Evolutionary conservation across 2,888 invertebrate species (phyloP).

Genomic region (Phoenoteleia sp.): DNA sequence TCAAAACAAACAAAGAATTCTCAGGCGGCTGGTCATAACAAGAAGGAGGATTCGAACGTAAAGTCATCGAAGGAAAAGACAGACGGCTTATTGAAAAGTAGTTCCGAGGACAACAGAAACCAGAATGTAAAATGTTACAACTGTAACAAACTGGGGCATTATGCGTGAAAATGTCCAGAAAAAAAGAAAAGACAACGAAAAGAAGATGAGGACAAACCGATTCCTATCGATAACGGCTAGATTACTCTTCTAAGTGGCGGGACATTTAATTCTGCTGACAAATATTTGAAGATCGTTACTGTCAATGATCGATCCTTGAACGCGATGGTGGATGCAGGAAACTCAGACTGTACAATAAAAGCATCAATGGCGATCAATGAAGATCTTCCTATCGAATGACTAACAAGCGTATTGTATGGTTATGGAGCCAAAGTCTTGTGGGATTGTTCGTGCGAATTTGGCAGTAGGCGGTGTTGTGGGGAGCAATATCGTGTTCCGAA

Average conservation of each 20-base stretch:
- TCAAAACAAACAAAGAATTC: too few relatives aligned
- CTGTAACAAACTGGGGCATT: background rate
- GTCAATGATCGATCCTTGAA: background rate
- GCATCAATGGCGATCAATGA: constrained; percentile 37
- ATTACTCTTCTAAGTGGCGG: background rate
- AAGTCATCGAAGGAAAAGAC: too few relatives aligned
- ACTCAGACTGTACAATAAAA: constrained; percentile 63
- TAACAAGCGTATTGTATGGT: constrained; percentile 25
- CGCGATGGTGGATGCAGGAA: constrained; percentile 67
- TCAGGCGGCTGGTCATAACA: too few relatives aligned
- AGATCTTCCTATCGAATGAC: background rate
- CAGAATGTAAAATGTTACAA: background rate
- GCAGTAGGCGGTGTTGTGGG: constrained; percentile 63
- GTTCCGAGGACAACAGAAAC: background rate
- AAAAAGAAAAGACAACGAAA: too few relatives aligned
- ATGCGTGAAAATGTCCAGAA: background rate
- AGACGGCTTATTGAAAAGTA: too few relatives aligned
- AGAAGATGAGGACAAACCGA: background rate
- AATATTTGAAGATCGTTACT: background rate
- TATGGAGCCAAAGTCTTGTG: constrained; percentile 50
- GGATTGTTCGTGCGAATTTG: constrained; percentile 36
- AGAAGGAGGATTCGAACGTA: background rate
- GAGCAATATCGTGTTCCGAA: constrained; percentile 41
- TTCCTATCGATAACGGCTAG: background rate
- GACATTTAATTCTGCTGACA: too few relatives aligned